Conservation (phyloP, 1,140 invertebrate species). For the Bilobella aurantiaca region DNA sequence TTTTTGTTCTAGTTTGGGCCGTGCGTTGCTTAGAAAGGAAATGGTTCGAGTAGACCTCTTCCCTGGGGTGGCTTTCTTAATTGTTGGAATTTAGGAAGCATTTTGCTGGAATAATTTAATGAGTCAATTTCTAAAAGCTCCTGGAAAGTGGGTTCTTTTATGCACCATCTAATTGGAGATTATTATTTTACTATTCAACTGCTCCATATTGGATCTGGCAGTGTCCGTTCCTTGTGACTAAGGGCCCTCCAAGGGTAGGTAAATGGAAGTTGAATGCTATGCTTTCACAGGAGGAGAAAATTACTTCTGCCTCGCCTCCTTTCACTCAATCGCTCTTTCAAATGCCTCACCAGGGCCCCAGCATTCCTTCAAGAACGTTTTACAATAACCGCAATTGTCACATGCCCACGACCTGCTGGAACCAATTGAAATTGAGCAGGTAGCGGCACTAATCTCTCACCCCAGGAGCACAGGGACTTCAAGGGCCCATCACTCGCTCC, state of each 20-base stretch:
- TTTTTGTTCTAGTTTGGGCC: too few species aligned
- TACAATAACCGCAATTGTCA: not conserved
- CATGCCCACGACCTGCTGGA: not conserved
- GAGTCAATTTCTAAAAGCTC: constrained; percentile 22
- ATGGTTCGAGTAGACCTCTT: not conserved
- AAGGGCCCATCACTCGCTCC: not conserved
- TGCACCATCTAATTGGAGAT: not conserved
- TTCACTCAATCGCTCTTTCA: not conserved
- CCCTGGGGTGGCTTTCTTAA: not conserved
- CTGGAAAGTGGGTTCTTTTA: not conserved
- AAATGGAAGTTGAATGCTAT: not conserved
- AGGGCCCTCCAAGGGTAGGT: not conserved
- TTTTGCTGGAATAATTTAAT: constrained; percentile 24
- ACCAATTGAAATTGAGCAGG: constrained; percentile 1
- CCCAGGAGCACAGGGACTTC: not conserved
- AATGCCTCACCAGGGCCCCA: not conserved
- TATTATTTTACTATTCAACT: not conserved
- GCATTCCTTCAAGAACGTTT: not conserved
- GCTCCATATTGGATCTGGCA: not conserved
- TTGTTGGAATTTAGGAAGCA: not conserved
- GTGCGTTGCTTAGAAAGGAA: too few species aligned
- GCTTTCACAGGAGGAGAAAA: constrained; percentile 2
- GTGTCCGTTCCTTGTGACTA: not conserved
- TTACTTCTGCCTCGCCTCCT: constrained; percentile 1
- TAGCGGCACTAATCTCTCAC: not conserved